Evolutionary conservation across 23 tunicate genomes (phyloP).

Genomic region (Styela plicata): DNA sequence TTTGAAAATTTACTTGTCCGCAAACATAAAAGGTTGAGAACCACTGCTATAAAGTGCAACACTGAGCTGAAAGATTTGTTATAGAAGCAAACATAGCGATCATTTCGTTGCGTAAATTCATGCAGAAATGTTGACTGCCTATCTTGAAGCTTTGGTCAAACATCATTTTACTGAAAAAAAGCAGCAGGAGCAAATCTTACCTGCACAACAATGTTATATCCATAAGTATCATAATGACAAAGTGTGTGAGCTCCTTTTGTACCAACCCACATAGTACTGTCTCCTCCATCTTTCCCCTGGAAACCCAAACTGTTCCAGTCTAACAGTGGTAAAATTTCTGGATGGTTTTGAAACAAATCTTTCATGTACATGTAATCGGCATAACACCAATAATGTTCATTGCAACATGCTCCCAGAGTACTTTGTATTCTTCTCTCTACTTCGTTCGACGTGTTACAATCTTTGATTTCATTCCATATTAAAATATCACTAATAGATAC

Average conservation of each 20-base stretch:
- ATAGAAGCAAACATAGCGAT: too few relatives aligned
- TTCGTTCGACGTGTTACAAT: slow-evolving; percentile 1
- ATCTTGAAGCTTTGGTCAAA: too few relatives aligned
- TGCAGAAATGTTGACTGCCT: too few relatives aligned
- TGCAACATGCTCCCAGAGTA: slow-evolving; percentile 21
- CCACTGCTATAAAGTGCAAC: too few relatives aligned
- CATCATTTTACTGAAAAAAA: too few relatives aligned
- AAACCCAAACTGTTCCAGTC: slow-evolving; percentile 30
- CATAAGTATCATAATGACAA: slow-evolving; percentile 89
- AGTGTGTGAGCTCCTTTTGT: slow-evolving; percentile 69
- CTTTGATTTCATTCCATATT: slow-evolving; percentile 27
- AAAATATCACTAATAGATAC: slow-evolving; percentile 46
- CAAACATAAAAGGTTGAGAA: too few relatives aligned
- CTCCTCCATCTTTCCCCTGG: slow-evolving; percentile 49
- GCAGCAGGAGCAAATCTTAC: too few relatives aligned
- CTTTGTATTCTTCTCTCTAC: neutral
- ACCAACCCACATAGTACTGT: slow-evolving; percentile 86
- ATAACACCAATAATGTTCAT: slow-evolving; percentile 52
- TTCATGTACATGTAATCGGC: slow-evolving; percentile 84
- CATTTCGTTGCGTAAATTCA: too few relatives aligned
- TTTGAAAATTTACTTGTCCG: too few relatives aligned
- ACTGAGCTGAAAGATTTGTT: too few relatives aligned
- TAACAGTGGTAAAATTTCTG: neutral
- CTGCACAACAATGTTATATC: slow-evolving; percentile 81
- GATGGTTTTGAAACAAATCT: slow-evolving; percentile 42